Evolutionary conservation across 2,113 vertebrate genomes (phyloP).

Genomic region (Tetrax tetrax): DNA sequence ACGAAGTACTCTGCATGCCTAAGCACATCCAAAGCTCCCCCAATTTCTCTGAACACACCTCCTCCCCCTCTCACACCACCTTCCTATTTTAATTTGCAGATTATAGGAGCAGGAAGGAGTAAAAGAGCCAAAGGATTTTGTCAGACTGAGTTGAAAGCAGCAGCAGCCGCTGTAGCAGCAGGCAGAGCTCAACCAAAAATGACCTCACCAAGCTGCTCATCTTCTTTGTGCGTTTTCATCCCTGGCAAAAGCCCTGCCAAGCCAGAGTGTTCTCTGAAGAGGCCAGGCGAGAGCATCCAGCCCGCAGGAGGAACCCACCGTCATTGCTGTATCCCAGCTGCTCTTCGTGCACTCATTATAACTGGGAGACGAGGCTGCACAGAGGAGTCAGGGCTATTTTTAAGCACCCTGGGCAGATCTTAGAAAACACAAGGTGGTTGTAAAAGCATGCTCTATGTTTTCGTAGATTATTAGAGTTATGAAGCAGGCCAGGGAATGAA

Average conservation of each 20-base stretch:
- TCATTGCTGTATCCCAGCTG: neutral
- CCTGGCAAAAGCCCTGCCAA: slow-evolving; percentile 19
- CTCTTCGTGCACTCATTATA: neutral
- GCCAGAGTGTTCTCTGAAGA: neutral
- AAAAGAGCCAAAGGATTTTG: slow-evolving; percentile 8
- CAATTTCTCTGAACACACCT: neutral
- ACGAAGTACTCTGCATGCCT: neutral
- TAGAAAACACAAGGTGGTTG: neutral
- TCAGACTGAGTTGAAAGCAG: slow-evolving; percentile 9
- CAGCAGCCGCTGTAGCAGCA: neutral
- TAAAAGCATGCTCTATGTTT: neutral
- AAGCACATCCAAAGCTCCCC: neutral
- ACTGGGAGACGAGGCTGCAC: neutral
- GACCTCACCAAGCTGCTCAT: slow-evolving; percentile 18
- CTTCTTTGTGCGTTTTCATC: neutral
- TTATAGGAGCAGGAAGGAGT: neutral
- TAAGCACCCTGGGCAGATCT: neutral
- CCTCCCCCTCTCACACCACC: neutral
- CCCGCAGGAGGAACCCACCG: neutral
- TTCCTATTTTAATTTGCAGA: slow-evolving; percentile 1
- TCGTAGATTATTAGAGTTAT: neutral
- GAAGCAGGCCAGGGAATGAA: neutral
- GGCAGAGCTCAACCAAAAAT: slow-evolving; percentile 18
- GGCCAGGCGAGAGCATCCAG: neutral
- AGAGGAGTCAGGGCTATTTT: neutral